Base-by-base conservation (phyloP, 2,888 invertebrate genomes). In the Chorisops tibialis region DNA sequence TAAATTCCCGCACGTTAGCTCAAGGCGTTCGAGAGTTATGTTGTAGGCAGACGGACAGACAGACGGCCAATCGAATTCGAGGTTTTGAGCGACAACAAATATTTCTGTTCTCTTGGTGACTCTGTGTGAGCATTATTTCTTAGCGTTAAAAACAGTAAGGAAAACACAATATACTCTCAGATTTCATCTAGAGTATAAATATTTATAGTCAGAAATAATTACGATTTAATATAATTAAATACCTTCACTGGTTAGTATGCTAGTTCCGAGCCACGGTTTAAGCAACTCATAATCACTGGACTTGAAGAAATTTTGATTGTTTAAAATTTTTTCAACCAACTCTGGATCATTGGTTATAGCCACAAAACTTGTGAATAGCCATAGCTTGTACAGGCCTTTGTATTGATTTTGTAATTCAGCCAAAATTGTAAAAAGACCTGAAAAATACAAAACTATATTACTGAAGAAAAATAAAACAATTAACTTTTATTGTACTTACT, bases 201-300 rank as follows among this genome's bases (percentile, higher is more conserved):
- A n/a, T n/a, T n/a, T n/a, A n/a, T n/a, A n/a, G n/a, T n/a, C n/a
- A n/a, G n/a, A n/a, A n/a, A n/a, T n/a, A n/a, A n/a, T n/a, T n/a
- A n/a, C n/a, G n/a, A n/a, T n/a, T n/a, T n/a, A n/a, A n/a, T n/a
- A n/a, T n/a, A 6, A 39, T 12, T 37, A 16, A 1, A 70, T 24
- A 60, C 65, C 63, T 51, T 64, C 63, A 49, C 63, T 65, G 11
- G 58, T 45, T 11, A 66, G 19, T 5, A 67, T 21, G 16, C 67
- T 65, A 47, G 61, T 62, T 30, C 67, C 67, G 16, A 67, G 62
- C 67, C 67, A 67, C 11, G 64, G 63, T n/a, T 62, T 54, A 4
- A 67, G 43, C 41, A 59, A 54, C 30, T 64, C 51, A 39, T 67
- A 65, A 30, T 66, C 63, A 38, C 49, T 56, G 4, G 66, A 61